Conservation (phyloP, 2,797 vertebrate genomes). For the Tokudaia muenninki region DNA sequence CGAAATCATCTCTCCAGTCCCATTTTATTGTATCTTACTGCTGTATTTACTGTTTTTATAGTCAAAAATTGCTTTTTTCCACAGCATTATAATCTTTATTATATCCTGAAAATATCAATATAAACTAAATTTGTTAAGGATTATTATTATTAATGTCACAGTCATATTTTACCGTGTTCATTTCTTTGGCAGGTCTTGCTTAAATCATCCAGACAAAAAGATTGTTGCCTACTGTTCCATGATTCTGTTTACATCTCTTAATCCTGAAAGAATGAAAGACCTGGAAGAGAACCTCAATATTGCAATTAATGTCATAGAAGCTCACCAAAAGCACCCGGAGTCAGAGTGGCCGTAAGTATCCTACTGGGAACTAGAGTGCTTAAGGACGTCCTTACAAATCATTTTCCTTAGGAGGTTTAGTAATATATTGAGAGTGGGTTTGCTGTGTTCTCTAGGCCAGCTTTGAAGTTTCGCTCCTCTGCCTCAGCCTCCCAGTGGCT, state of each 20-base stretch:
- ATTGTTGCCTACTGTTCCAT: conserved; percentile 92
- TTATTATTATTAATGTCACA: neutral
- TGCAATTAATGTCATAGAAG: conserved; percentile 82
- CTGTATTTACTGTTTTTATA: conserved; percentile 21
- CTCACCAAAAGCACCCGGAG: conserved; percentile 90
- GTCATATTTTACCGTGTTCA: neutral
- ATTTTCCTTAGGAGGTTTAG: neutral
- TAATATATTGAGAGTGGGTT: neutral
- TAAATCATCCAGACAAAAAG: conserved; percentile 92
- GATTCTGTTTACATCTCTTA: conserved; percentile 95
- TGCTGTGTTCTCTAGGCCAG: neutral
- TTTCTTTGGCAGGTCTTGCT: conserved; percentile 90
- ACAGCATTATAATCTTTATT: neutral
- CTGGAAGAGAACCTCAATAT: conserved; percentile 84
- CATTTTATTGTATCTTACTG: conserved; percentile 20
- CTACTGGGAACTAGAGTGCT: neutral
- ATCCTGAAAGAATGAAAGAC: conserved; percentile 86
- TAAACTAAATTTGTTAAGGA: neutral
- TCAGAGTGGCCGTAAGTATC: conserved; percentile 95
- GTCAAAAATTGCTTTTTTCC: conserved; percentile 29
- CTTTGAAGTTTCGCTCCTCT: neutral
- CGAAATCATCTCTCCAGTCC: neutral
- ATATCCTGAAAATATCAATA: neutral
- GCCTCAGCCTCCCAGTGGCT: neutral
- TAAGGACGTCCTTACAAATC: neutral